A percentile compares a stretch with the other conserved stretches of the same genome.
These are phyloP conservation scores for Pseudorasbora parva DNA, from an alignment of 2,113 vertebrate genomes.

Conservation along the genomic window DNA sequence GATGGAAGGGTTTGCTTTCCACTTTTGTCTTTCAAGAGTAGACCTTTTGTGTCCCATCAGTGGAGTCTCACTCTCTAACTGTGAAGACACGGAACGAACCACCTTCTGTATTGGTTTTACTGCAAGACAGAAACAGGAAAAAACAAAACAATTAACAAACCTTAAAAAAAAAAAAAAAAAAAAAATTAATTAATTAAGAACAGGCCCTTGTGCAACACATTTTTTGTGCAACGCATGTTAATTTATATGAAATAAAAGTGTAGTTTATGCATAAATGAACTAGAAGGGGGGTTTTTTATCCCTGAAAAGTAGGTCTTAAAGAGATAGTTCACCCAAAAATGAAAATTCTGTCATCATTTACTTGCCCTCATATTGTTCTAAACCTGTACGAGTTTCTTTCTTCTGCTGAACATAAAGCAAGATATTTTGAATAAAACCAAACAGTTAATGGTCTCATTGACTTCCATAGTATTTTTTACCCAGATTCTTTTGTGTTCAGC, in stretches of 20 bases:
- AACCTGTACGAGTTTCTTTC: too few species aligned
- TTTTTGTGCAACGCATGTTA: background rate
- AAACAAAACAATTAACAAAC: slow-evolving; percentile 5
- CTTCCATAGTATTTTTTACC: background rate
- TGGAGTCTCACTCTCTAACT: slow-evolving; percentile 70
- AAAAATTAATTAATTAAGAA: background rate
- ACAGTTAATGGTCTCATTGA: too few species aligned
- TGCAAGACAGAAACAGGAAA: slow-evolving; percentile 61
- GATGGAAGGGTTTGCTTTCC: slow-evolving; percentile 47
- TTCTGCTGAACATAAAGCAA: too few species aligned
- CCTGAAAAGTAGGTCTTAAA: background rate
- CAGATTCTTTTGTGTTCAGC: too few species aligned
- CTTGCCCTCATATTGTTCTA: too few species aligned
- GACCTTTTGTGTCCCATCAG: slow-evolving; percentile 54
- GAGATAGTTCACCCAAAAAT: too few species aligned
- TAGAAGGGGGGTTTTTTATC: background rate
- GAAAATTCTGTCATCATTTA: too few species aligned
- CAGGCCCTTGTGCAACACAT: background rate
- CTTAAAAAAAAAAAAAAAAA: background rate
- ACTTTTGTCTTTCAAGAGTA: slow-evolving; percentile 56
- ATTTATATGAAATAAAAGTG: background rate
- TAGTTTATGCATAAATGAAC: background rate
- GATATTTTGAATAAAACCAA: too few species aligned
- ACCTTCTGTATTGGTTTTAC: slow-evolving; percentile 74
- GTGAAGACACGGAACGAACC: slow-evolving; percentile 76